Evolutionary conservation across 2,888 invertebrate genomes (phyloP).

Genomic region (Noctua janthe): DNA sequence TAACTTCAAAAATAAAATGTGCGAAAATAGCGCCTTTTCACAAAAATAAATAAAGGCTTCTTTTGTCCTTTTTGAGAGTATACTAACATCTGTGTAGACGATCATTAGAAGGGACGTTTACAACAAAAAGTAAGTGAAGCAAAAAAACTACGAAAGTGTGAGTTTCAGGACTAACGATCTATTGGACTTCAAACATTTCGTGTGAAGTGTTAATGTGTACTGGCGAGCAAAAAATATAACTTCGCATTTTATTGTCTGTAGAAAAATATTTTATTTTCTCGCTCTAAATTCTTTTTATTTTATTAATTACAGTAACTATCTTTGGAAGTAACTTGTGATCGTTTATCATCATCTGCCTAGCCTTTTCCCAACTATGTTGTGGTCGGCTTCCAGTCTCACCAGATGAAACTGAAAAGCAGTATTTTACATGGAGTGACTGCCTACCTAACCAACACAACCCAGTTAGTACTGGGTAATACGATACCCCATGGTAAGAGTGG

Average conservation of each 20-base stretch:
- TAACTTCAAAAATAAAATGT: conserved; percentile 3
- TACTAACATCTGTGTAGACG: conserved; percentile 15
- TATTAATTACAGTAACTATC: neutral
- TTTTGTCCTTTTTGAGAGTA: conserved; percentile 14
- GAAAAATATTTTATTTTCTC: neutral
- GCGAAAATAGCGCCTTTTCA: neutral
- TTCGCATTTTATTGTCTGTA: neutral
- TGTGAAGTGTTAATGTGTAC: conserved; percentile 3
- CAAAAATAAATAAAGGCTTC: neutral
- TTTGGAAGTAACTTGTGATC: neutral
- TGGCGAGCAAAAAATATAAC: conserved; percentile 29
- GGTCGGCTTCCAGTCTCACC: too few species aligned
- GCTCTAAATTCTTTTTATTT: neutral
- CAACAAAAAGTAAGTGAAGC: conserved; percentile 18
- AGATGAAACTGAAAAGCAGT: too few species aligned
- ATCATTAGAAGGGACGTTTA: conserved; percentile 28
- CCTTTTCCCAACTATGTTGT: too few species aligned
- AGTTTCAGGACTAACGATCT: conserved; percentile 30
- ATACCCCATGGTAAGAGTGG: too few species aligned
- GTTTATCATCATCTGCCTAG: neutral
- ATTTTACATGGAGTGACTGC: too few species aligned
- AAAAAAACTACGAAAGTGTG: conserved; percentile 13
- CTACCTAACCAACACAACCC: too few species aligned
- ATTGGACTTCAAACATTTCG: conserved; percentile 24
- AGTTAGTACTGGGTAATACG: too few species aligned